Evolutionary conservation across 2,888 invertebrate species (phyloP).

Genomic region (Sinodicranocentrus sp.): DNA sequence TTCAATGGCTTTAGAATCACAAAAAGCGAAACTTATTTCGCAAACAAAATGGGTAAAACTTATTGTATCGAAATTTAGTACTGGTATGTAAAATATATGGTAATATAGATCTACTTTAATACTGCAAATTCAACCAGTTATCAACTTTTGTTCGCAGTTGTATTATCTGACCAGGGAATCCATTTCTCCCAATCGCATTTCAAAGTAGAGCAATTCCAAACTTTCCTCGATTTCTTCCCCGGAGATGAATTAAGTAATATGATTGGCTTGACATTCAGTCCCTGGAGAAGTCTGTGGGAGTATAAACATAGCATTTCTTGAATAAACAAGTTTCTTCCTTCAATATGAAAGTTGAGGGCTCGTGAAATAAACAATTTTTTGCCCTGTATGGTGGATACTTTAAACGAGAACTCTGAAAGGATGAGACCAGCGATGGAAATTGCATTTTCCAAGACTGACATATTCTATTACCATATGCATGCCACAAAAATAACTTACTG

Average conservation of each 20-base stretch:
- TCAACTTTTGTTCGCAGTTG: conserved; percentile 27
- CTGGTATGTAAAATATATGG: too few relatives aligned
- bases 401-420: too few relatives aligned
- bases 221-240: conserved; percentile 58
- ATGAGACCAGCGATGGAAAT: too few relatives aligned
- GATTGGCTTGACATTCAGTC: conserved; percentile 54
- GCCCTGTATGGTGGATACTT: neutral
- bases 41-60: too few relatives aligned
- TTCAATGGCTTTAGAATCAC: too few relatives aligned
- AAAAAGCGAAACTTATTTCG: too few relatives aligned
- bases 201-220: conserved; percentile 63
- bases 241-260: conserved; percentile 58
- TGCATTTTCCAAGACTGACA: conserved; percentile 6
- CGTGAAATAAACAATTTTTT: neutral
- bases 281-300: conserved; percentile 52
- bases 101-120: neutral
- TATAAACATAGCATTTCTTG: neutral
- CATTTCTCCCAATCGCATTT: conserved; percentile 62
- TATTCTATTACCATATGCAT: neutral
- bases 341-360: too few relatives aligned
- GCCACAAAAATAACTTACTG: conserved; percentile 37
- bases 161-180: conserved; percentile 39
- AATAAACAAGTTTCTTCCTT: conserved; percentile 18
- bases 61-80: too few relatives aligned
- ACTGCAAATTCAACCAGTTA: neutral